phyloP scores from a whole-genome alignment of 2,888 invertebrate genomes.

The Erebia epiphron region DNA sequence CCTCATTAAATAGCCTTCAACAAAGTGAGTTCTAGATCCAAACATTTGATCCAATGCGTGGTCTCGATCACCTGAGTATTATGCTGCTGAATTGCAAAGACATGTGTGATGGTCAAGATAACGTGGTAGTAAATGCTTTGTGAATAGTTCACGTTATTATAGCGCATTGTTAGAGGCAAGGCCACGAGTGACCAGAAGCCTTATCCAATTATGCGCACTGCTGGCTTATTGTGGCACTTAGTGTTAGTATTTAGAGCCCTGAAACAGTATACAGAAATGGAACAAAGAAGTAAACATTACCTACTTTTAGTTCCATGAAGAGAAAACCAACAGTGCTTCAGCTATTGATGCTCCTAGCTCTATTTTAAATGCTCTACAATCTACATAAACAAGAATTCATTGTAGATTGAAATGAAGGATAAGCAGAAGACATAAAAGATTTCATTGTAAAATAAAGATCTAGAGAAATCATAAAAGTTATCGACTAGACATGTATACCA shows the following conservation, averaged over 20 bases:
- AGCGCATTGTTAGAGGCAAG: conserved; percentile 59
- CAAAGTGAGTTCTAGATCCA: conserved; percentile 1
- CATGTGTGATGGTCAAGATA: conserved; percentile 33
- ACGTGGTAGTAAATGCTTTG: conserved; percentile 36
- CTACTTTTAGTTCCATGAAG: conserved; percentile 19
- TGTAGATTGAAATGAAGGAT: neutral
- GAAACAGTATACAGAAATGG: neutral
- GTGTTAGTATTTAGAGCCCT: conserved; percentile 10
- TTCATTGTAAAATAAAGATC: too few relatives aligned
- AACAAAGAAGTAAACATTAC: conserved; percentile 31
- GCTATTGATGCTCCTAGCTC: conserved; percentile 12
- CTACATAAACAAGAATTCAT: neutral
- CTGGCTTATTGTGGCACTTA: conserved; percentile 63
- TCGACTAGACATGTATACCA: too few relatives aligned
- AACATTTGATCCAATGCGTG: conserved; percentile 15
- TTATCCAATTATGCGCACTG: conserved; percentile 74
- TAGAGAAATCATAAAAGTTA: too few relatives aligned
- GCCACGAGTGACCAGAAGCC: conserved; percentile 68
- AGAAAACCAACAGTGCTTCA: conserved; percentile 19
- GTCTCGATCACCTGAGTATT: conserved; percentile 14
- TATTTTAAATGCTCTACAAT: neutral
- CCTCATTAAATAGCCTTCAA: conserved; percentile 12
- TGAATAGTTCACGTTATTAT: conserved; percentile 40
- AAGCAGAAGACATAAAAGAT: neutral
- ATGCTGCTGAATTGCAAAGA: conserved; percentile 28